Conservation (phyloP, 1,140 invertebrate species). For the Agraylea sexmaculata region DNA sequence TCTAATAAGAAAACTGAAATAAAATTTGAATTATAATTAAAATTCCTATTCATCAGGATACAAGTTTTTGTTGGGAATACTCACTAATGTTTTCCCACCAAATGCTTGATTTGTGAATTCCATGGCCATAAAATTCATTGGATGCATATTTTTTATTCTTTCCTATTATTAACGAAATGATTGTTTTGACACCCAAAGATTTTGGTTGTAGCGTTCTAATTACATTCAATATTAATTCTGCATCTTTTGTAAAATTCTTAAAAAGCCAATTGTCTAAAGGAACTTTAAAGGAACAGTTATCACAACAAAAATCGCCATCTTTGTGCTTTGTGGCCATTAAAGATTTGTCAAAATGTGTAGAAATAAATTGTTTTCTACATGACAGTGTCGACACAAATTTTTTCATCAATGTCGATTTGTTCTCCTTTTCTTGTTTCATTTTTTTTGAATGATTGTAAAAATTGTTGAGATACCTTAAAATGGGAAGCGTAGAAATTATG, state of each 20-base stretch:
- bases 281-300: constrained; percentile 14
- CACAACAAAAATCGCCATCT: constrained; percentile 14
- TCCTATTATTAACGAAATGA: constrained; percentile 14
- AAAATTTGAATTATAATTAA: not conserved
- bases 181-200: constrained; percentile 16
- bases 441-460: constrained; percentile 4
- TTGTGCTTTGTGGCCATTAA: not conserved
- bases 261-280: constrained; percentile 2
- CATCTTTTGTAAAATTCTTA: constrained; percentile 13
- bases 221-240: constrained; percentile 14
- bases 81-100: constrained; percentile 20
- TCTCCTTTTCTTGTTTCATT: constrained; percentile 4
- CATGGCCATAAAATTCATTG: constrained; percentile 11
- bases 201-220: constrained; percentile 16
- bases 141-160: constrained; percentile 9
- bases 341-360: constrained; percentile 16
- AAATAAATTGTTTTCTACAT: constrained; percentile 17
- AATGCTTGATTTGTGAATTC: constrained; percentile 10
- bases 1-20: constrained; percentile 17
- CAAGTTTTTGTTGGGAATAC: not conserved
- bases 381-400: constrained; percentile 10
- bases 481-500: not conserved
- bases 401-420: constrained; percentile 12
- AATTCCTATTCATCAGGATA: not conserved
- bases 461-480: constrained; percentile 14